phyloP scores from a whole-genome alignment of 1,140 invertebrate species.

The Macrostomum lignano region DNA sequence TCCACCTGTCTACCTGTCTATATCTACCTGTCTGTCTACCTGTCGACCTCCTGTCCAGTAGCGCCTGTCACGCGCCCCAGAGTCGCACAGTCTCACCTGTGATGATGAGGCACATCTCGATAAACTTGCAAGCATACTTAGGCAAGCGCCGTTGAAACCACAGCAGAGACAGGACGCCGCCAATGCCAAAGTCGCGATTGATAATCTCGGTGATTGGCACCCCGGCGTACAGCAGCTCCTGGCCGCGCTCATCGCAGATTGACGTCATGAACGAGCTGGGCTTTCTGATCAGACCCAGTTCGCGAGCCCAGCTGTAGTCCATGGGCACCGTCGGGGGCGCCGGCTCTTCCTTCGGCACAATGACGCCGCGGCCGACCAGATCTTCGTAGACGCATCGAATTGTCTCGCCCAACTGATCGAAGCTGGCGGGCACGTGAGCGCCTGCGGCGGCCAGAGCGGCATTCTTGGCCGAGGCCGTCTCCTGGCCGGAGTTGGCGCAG shows the following conservation, averaged over 20 bases:
- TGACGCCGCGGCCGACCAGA: constrained; percentile 1
- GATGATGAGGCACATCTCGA: constrained; percentile 95
- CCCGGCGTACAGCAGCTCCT: constrained; percentile 84
- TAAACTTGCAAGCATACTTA: constrained; percentile 71
- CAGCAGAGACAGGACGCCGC: constrained; percentile 73
- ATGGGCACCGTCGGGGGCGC: constrained; percentile 94
- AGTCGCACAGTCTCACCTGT: no score
- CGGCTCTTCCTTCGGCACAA: constrained; percentile 58
- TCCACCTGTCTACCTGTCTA: no score
- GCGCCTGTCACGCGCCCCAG: no score
- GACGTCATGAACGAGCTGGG: constrained; percentile 96
- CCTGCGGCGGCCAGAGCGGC: constrained; percentile 47
- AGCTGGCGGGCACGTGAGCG: constrained; percentile 61
- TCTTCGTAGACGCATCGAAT: constrained; percentile 31
- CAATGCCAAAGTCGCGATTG: constrained; percentile 54
- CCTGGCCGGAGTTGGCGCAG: constrained; percentile 70
- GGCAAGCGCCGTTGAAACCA: constrained; percentile 60
- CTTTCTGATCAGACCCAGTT: constrained; percentile 83
- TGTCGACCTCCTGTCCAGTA: no score
- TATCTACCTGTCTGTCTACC: no score
- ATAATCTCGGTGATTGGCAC: constrained; percentile 81
- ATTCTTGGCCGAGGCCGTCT: constrained; percentile 80
- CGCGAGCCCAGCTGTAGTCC: constrained; percentile 94
- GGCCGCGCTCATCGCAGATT: constrained; percentile 92
- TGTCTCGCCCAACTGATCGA: constrained; percentile 57